phyloP scores from a whole-genome alignment of 2,888 invertebrate genomes.

The Lapara coniferarum region DNA sequence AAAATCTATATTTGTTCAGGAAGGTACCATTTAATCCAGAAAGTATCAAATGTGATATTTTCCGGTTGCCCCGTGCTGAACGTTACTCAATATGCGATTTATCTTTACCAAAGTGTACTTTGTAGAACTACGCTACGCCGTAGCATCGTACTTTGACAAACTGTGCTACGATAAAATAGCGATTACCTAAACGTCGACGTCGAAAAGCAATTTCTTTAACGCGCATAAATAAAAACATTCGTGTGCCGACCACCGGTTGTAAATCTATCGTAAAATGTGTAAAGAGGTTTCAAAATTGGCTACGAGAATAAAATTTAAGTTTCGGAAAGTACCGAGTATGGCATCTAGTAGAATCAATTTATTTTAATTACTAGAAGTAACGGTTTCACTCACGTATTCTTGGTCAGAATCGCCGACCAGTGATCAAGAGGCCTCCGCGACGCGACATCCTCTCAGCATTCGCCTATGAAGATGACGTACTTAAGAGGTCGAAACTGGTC shows the following conservation, averaged over 20 bases:
- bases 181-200: not conserved
- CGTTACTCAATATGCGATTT: too few relatives aligned
- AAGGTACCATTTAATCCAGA: too few relatives aligned
- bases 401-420: too few relatives aligned
- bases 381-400: too few relatives aligned
- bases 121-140: not conserved
- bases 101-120: not conserved
- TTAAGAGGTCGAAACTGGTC: too few relatives aligned
- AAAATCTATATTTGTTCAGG: too few relatives aligned
- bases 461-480: too few relatives aligned
- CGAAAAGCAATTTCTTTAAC: not conserved
- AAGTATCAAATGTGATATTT: too few relatives aligned
- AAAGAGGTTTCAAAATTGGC: slow-evolving; percentile 1
- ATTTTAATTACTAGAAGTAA: not conserved
- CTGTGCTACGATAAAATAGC: not conserved
- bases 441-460: too few relatives aligned
- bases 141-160: not conserved
- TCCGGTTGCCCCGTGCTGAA: too few relatives aligned
- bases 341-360: not conserved
- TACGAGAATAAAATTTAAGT: not conserved
- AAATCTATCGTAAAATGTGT: slow-evolving; percentile 10
- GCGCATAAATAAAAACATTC: not conserved
- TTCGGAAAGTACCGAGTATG: not conserved
- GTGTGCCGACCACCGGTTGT: not conserved
- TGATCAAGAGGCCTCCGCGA: too few relatives aligned